Evolutionary conservation across 2,797 vertebrate species (phyloP).

Genomic region (Telmatherina bonti): DNA sequence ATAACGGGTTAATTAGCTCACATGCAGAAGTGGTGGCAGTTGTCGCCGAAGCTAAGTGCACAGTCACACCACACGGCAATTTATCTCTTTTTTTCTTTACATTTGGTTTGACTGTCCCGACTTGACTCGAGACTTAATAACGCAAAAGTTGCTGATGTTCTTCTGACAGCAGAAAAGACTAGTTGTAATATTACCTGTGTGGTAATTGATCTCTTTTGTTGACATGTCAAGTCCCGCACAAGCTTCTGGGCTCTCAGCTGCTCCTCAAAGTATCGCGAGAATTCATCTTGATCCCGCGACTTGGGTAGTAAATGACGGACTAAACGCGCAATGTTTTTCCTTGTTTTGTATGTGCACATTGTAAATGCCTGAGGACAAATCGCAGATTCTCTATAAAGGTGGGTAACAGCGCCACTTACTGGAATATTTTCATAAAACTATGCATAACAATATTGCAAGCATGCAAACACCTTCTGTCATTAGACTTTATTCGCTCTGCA

Average conservation of each 20-base stretch:
- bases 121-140: not conserved
- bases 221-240: constrained; percentile 73
- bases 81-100: constrained; percentile 28
- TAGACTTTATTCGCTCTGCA: constrained; percentile 16
- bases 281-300: not conserved
- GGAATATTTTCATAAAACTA: constrained; percentile 23
- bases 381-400: not conserved
- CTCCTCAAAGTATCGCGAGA: constrained; percentile 78
- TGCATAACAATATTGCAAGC: too few species aligned
- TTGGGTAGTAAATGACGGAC: constrained; percentile 47
- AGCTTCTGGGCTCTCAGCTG: constrained; percentile 54
- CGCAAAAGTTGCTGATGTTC: not conserved
- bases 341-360: constrained; percentile 4
- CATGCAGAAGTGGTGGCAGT: constrained; percentile 33
- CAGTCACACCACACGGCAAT: constrained; percentile 38
- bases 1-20: constrained; percentile 24
- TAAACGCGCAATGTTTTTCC: constrained; percentile 26
- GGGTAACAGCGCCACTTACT: constrained; percentile 57
- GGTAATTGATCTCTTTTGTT: constrained; percentile 71
- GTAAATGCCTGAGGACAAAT: not conserved
- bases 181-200: constrained; percentile 68
- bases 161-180: not conserved
- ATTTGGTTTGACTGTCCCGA: not conserved
- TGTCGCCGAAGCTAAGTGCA: constrained; percentile 56
- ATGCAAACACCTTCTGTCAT: not conserved